A percentile compares a stretch with the other conserved stretches of the same genome.
Evolutionary conservation across 2,113 vertebrate species (phyloP).

Genomic region (Harpagus bidentatus): DNA sequence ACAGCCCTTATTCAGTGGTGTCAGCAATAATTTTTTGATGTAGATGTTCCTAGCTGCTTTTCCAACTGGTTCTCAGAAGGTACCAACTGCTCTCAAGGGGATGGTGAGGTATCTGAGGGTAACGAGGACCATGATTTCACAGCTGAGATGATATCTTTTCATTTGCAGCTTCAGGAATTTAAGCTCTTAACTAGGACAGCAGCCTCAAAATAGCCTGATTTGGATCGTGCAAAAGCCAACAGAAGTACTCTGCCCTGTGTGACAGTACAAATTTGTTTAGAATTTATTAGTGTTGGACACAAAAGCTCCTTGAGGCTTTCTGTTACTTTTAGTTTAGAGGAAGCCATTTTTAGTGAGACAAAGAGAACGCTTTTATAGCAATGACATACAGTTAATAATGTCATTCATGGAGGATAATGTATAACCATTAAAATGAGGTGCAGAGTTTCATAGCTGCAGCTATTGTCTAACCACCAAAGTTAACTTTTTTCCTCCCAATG

Average conservation of each 20-base stretch:
- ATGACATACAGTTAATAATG: neutral
- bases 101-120: neutral
- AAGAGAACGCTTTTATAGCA: neutral
- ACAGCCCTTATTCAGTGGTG: rapidly evolving
- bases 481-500: neutral
- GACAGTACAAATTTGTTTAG: neutral
- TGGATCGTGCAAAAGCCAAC: neutral
- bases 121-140: neutral
- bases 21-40: neutral
- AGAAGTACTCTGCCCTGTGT: neutral
- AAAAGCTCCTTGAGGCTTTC: neutral
- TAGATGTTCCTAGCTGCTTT: neutral
- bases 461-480: neutral
- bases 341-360: neutral
- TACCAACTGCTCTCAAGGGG: neutral
- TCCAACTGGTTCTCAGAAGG: neutral
- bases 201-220: neutral
- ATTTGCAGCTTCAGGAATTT: neutral
- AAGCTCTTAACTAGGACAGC: neutral
- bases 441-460: neutral
- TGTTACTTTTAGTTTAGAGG: neutral
- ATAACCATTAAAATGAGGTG: neutral
- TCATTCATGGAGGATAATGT: neutral
- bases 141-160: neutral
- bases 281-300: neutral